Evolutionary conservation across 2,888 invertebrate genomes (phyloP).

Genomic region (Limenitis camilla): DNA sequence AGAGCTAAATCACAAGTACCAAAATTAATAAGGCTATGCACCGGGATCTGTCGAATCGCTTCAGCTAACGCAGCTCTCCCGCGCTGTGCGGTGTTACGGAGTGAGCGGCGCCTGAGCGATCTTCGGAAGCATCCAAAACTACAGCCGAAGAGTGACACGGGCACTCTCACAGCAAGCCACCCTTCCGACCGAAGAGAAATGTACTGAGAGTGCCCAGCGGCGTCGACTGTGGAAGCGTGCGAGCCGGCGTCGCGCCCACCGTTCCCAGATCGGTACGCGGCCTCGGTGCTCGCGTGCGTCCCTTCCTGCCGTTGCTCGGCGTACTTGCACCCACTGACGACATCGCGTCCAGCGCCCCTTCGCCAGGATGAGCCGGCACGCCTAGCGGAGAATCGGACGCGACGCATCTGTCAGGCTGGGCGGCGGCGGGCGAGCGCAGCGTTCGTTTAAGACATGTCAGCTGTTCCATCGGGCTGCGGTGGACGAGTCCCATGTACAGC

Average conservation of each 20-base stretch:
- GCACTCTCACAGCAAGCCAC: constrained; percentile 77
- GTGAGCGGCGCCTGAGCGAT: constrained; percentile 24
- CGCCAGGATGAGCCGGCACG: constrained; percentile 76
- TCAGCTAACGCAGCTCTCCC: constrained; percentile 19
- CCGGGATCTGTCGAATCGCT: constrained; percentile 16
- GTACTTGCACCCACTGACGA: constrained; percentile 28
- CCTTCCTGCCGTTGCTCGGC: constrained; percentile 25
- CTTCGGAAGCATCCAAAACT: constrained; percentile 11
- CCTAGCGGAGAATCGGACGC: constrained; percentile 60
- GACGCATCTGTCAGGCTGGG: constrained; percentile 39
- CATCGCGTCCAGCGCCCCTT: constrained; percentile 68
- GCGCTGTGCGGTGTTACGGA: constrained; percentile 9
- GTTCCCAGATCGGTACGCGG: constrained; percentile 61
- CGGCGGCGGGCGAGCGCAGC: constrained; percentile 57
- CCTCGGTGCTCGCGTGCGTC: constrained; percentile 58
- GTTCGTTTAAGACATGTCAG: constrained; percentile 80
- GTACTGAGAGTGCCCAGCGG: constrained; percentile 85
- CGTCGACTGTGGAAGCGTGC: constrained; percentile 43
- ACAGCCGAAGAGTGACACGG: neutral
- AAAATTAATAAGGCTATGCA: constrained; percentile 29
- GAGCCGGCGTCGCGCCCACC: constrained; percentile 42
- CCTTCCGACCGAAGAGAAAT: constrained; percentile 88
- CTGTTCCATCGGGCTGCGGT: constrained; percentile 85
- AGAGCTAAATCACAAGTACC: constrained; percentile 41
- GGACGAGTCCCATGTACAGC: constrained; percentile 76